Evolutionary conservation across 2,113 vertebrate species (phyloP).

Genomic region (Ancistrus triradiatus): DNA sequence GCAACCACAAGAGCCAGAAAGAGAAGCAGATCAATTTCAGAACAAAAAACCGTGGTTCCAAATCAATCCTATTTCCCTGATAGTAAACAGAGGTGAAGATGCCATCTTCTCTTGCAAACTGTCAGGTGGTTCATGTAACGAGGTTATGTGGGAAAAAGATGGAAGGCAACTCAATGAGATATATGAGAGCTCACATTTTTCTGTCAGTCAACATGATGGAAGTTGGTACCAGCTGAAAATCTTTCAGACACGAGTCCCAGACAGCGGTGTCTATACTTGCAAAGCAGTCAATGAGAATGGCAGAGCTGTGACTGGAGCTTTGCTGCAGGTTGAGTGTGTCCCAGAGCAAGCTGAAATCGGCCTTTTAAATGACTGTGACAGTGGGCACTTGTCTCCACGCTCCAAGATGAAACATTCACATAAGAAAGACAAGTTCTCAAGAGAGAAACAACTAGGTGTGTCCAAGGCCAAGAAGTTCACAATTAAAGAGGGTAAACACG

Average conservation of each 20-base stretch:
- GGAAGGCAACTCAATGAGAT: constrained; percentile 81
- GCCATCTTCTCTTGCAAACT: constrained; percentile 79
- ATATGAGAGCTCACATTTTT: constrained; percentile 86
- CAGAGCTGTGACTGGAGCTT: constrained; percentile 76
- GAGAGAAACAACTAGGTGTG: constrained; percentile 14
- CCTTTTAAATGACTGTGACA: constrained; percentile 39
- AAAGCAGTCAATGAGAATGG: constrained; percentile 72
- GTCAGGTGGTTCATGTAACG: constrained; percentile 70
- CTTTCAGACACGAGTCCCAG: constrained; percentile 70
- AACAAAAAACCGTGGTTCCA: constrained; percentile 72
- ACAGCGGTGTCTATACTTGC: constrained; percentile 88
- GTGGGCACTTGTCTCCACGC: constrained; percentile 51
- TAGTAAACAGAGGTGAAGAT: constrained; percentile 77
- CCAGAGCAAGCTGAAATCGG: constrained; percentile 41
- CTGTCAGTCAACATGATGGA: constrained; percentile 59
- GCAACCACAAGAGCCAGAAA: constrained; percentile 30
- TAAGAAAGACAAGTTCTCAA: constrained; percentile 39
- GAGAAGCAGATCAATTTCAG: constrained; percentile 30
- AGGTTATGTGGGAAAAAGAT: constrained; percentile 85
- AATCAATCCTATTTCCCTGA: constrained; percentile 74
- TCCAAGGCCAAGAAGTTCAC: constrained; percentile 80
- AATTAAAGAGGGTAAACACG: constrained; percentile 86
- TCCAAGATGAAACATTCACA: neutral
- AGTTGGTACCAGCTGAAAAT: constrained; percentile 82
- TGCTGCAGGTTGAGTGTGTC: constrained; percentile 78